Percentiles rank a stretch among this genome's conserved stretches.
Evolutionary conservation across 2,888 invertebrate species (phyloP).

Genomic region (Rhopalosiphum nymphaeae): DNA sequence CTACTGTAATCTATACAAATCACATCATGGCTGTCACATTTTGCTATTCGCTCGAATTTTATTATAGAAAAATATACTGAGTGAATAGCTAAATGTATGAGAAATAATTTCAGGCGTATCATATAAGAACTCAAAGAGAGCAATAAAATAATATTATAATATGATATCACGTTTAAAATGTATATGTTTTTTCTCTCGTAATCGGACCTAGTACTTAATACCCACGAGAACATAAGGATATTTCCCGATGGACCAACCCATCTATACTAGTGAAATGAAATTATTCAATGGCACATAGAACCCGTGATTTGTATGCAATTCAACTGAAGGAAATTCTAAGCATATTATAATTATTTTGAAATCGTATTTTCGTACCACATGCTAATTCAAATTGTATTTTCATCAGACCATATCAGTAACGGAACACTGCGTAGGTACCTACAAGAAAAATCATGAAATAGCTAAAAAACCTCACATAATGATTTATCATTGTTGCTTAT

Average conservation of each 20-base stretch:
- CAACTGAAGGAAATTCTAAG: not conserved
- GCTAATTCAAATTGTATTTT: not conserved
- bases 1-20: not conserved
- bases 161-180: not conserved
- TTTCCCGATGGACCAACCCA: not conserved
- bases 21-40: not conserved
- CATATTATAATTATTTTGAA: not conserved
- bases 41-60: not conserved
- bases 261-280: not conserved
- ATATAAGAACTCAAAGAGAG: not conserved
- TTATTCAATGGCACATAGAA: not conserved
- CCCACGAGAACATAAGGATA: not conserved
- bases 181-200: not conserved
- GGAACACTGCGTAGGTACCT: not conserved
- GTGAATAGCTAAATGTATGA: no score
- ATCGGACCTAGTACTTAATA: not conserved
- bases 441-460: not conserved
- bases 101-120: not conserved
- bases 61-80: not conserved
- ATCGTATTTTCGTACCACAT: not conserved
- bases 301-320: not conserved
- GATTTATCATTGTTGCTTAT: not conserved
- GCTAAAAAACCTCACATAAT: not conserved
- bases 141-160: not conserved
- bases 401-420: not conserved